Base-by-base conservation (phyloP, 2,888 invertebrate species). In the Hetaerina titia region DNA sequence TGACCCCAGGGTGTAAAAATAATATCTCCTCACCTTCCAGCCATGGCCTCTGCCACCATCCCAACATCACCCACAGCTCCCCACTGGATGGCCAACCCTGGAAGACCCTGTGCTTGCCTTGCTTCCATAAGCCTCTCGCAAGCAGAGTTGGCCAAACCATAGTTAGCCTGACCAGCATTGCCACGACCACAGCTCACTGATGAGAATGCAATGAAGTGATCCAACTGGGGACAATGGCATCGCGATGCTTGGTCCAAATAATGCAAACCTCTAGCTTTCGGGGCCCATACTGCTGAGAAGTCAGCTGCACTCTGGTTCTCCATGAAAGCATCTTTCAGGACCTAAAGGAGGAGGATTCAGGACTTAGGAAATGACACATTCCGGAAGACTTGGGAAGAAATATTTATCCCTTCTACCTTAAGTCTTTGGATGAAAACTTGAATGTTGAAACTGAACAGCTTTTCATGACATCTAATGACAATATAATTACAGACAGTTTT, bases 11-110 rank as follows among this genome's bases (percentile, higher is more conserved):
- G 4, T 45, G 45, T 45, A 45, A 45, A 45, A 45, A n/a, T n/a
- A 45, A 45, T 45, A 45, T 45, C 45, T 45, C 17, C 92, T 92
- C n/a, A 92, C 92, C 25, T 90, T 90, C 99, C 98, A n/a, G 97
- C 97, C 98, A 99, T 98, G 90, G 98, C 98, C 96, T 99, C 99
- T 96, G 98, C 97, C 95, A 99, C 98, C 95, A 99, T 97, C 95
- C 99, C 99, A 88, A 99, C 99, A 96, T 99, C 99, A 95, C 99
- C 99, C 96, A 99, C 98, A 95, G 99, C 99, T 96, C 99, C 99
- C 99, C 99, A 99, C 97, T 99, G 99, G 96, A 99, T 98, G 88
- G 99, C 99, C 94, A 98, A 96, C 95, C 97, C 99, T 58, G 99
- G 99, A 96, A 99, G 97, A 90, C 99, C 99, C 96, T 98, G 98